Evolutionary conservation across 2,113 vertebrate genomes (phyloP), one percentile per base, ranked within the genome.

Genomic region (Trochalopteron elliotii): DNA sequence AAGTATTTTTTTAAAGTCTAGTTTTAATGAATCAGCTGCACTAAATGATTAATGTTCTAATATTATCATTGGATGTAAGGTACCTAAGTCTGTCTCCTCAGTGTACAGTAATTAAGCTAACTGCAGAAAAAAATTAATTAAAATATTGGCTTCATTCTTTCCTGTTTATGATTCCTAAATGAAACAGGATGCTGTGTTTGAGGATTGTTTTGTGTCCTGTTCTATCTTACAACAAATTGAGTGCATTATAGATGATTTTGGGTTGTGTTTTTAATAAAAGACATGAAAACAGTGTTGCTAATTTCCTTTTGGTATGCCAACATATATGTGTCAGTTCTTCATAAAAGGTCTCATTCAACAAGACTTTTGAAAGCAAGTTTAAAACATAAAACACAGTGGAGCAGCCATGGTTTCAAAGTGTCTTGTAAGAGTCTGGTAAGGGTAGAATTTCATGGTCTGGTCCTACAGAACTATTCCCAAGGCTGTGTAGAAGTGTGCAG

Each of bases 71-170:
- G 49, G 19, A 25, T 82, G 18, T 78, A 87, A 81, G 28, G 7
- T 42, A 47, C 33, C 12, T 19, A 76, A 49, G 22, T 64, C 53
- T 87, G 11, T 71, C n/a, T 84, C 40, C 67, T 75, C 67, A 68
- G 20, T 31, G 19, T 67, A 42, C 16, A 69, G 28, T 89, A 92
- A 72, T 82, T 65, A 86, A 87, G 20, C 33, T 75, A 63, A 67
- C 31, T 65, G 37, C 40, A 75, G 56, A n/a, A 93, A 93, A 93
- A 68, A 75, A 70, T 7, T 31, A 69, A 63, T 69, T 77, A 47
- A 83, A 83, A 72, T n/a, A 27, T 79, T 82, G 56, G 27, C 47
- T 93, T 93, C 33, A 7, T 44, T 76, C 44, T 55, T 95, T 78
- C 5, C 59, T 86, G 39, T 61, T 82, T 64, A 42, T 42, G n/a